A percentile compares a stretch with the other conserved stretches of the same genome.
These are phyloP conservation scores for Cephus cinctus DNA, from an alignment of 1,140 invertebrate species.

Conservation along the genomic window DNA sequence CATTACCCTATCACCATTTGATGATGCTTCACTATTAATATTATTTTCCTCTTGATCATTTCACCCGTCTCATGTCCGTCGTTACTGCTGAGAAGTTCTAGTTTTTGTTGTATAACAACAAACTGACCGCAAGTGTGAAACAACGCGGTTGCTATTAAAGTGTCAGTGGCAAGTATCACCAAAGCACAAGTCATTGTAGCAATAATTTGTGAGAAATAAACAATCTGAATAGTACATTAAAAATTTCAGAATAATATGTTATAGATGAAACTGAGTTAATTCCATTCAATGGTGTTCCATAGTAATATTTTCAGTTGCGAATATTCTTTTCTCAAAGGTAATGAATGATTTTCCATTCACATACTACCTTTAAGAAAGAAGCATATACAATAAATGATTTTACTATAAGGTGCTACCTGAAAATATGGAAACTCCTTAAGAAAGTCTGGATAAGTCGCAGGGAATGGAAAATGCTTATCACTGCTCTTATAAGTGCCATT, in stretches of 20 bases:
- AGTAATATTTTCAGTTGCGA: background rate
- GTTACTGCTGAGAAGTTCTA: slow-evolving; percentile 15
- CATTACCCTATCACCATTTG: slow-evolving; percentile 20
- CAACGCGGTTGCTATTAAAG: slow-evolving; percentile 33
- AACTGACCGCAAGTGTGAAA: slow-evolving; percentile 37
- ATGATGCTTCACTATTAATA: slow-evolving; percentile 27
- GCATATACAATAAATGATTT: background rate
- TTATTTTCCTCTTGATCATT: slow-evolving; percentile 1
- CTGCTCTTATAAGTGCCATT: slow-evolving; percentile 8
- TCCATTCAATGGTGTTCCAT: background rate
- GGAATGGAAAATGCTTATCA: slow-evolving; percentile 28
- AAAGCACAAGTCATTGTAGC: slow-evolving; percentile 29
- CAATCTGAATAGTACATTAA: slow-evolving; percentile 14
- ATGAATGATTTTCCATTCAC: background rate
- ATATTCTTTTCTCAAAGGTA: background rate
- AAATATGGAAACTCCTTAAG: slow-evolving; percentile 30
- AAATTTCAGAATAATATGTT: slow-evolving; percentile 1
- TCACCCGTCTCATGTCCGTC: background rate
- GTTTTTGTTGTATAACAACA: slow-evolving; percentile 23
- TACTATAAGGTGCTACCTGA: slow-evolving; percentile 22
- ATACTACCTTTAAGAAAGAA: background rate
- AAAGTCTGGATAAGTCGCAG: slow-evolving; percentile 27
- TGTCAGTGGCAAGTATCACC: slow-evolving; percentile 32
- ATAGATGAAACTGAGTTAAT: background rate
- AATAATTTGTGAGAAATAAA: slow-evolving; percentile 29